Conservation (phyloP, 2,113 vertebrate species). For the Alethe castanea region DNA sequence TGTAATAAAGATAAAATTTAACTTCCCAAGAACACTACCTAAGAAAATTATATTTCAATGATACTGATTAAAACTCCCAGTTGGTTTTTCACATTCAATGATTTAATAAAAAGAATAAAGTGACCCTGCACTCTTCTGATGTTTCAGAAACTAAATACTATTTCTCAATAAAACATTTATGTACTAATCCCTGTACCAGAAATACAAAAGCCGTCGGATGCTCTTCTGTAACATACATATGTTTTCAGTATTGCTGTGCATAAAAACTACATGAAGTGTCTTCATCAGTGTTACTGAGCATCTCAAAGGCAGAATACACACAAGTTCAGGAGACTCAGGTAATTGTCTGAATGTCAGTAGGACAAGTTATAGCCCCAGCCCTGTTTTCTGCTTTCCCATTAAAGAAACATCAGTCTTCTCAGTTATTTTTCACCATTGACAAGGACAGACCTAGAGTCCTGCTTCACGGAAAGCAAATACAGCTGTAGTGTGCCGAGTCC, state of each 20-base stretch:
- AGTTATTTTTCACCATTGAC: neutral
- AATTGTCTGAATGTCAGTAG: neutral
- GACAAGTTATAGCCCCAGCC: neutral
- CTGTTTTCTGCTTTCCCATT: neutral
- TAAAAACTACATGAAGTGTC: fast-evolving
- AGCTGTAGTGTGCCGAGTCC: neutral
- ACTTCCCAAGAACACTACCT: neutral
- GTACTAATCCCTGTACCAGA: neutral
- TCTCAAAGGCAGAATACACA: neutral
- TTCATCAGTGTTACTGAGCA: neutral
- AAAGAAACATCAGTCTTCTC: neutral
- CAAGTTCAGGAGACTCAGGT: neutral
- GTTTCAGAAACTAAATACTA: neutral
- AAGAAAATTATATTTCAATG: neutral
- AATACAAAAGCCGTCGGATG: neutral
- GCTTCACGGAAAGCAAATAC: neutral
- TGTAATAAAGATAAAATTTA: neutral
- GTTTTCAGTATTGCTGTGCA: neutral
- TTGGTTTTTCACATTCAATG: neutral
- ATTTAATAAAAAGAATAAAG: neutral
- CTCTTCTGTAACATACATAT: neutral
- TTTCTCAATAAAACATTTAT: neutral
- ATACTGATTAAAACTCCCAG: neutral
- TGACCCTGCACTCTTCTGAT: neutral
- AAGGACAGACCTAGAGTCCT: neutral